Base-by-base conservation (phyloP, 2,113 vertebrate species). In the Pyrgilauda ruficollis region DNA sequence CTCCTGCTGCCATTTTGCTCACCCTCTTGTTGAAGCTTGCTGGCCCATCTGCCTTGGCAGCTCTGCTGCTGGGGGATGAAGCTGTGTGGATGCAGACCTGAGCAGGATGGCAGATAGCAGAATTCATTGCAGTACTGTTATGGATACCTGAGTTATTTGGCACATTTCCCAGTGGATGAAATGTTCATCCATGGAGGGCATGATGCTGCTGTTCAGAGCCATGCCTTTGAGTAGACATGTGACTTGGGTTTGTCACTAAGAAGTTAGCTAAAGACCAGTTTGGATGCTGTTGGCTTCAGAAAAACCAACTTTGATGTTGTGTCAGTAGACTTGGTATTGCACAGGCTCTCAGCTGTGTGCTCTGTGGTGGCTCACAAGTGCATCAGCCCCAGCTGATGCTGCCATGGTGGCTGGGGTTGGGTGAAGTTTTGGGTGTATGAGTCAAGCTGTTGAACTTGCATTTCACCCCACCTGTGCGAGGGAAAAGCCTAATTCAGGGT, bases 391-490 rank as follows among this genome's bases (percentile, higher is more conserved):
- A 41, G 49, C 58, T 30, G 31, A 5, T 43, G 63, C 49, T 7
- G 4, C 43, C 10, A 3, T 3, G 47, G 9, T 20, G 24, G 46
- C 63, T 63, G 74, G 56, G 31, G 30, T 16, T 79, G 1, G 6
- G 31, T 53, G 49, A 50, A 8, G 13, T 74, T 74, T 28, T 31
- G 69, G 30, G 11, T 49, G 16, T 5, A 2, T 24, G 59, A 53
- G 53, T 90, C 46, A 15, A 23, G 90, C n/a, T 50, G 56, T n/a
- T 2, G 24, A 27, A 39, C 74, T 52, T 47, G 62, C 27, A 7
- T 17, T 78, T 68, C 6, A 8, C 52, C 56, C 31, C 0, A 3
- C 77, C 56, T 27, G 11, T 35, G 50, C 0, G 0, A 52, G 7
- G 8, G 61, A 39, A 53, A 12, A 6, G 39, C 23, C 18, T 30